Conservation (phyloP, 2,797 vertebrate species). For the Enteromius trimaculatus region DNA sequence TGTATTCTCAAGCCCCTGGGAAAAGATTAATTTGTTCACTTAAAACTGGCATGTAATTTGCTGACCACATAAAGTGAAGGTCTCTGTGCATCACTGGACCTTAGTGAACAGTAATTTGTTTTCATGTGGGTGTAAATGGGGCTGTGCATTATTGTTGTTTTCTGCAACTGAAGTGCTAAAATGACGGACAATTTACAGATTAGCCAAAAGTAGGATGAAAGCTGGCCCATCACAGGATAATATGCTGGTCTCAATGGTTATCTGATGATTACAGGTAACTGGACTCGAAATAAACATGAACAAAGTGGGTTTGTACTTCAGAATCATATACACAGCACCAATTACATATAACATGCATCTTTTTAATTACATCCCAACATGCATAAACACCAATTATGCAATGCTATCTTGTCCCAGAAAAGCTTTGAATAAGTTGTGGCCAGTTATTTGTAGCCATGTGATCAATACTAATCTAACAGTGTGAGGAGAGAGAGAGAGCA, state of each 20-base stretch:
- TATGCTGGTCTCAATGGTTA: slow-evolving; percentile 45
- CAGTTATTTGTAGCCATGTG: slow-evolving; percentile 12
- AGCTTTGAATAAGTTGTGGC: not conserved
- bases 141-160: slow-evolving; percentile 56
- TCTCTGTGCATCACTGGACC: not conserved
- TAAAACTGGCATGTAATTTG: slow-evolving; percentile 32
- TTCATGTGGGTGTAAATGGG: slow-evolving; percentile 56
- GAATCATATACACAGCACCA: not conserved
- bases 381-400: not conserved
- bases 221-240: slow-evolving; percentile 12
- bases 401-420: slow-evolving; percentile 4
- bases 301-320: not conserved
- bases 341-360: not conserved
- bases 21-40: slow-evolving; percentile 44
- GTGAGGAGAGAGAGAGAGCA: not conserved
- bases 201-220: slow-evolving; percentile 50
- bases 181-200: slow-evolving; percentile 53
- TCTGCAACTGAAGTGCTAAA: slow-evolving; percentile 52
- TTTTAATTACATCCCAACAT: not conserved
- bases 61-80: slow-evolving; percentile 28
- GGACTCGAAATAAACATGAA: slow-evolving; percentile 7
- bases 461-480: slow-evolving; percentile 14
- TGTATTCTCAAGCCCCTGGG: slow-evolving; percentile 11
- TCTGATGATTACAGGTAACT: slow-evolving; percentile 38
- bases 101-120: slow-evolving; percentile 24